These are phyloP conservation scores for Tachycineta bicolor DNA, from an alignment of 2,113 vertebrate genomes.

Conservation along the genomic window DNA sequence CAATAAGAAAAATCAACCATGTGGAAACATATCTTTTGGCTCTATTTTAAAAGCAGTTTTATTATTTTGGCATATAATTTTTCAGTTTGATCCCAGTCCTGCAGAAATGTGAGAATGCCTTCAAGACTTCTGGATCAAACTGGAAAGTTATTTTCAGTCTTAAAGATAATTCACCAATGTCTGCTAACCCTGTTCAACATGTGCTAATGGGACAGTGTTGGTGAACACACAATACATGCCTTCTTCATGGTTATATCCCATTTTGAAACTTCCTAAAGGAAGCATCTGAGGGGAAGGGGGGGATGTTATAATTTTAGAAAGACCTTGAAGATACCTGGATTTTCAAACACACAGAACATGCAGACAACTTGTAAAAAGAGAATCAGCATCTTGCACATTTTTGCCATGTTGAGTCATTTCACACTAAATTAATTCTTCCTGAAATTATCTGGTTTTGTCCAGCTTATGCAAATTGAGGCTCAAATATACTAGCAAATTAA, in stretches of 20 bases:
- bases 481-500: background rate
- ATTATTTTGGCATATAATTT: background rate
- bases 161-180: background rate
- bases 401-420: background rate
- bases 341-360: background rate
- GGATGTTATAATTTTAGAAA: background rate
- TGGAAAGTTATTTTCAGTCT: background rate
- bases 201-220: background rate
- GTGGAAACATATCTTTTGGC: background rate
- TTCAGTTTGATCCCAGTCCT: background rate
- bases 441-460: background rate
- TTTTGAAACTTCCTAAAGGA: background rate
- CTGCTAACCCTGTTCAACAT: background rate
- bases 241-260: background rate
- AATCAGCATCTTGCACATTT: background rate
- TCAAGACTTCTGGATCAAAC: background rate
- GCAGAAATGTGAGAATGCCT: background rate
- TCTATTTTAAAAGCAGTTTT: background rate
- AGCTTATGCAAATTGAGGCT: background rate
- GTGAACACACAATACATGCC: too few relatives aligned
- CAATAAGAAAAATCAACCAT: background rate
- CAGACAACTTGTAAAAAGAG: background rate
- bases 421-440: background rate
- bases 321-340: background rate
- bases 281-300: background rate